A percentile compares a stretch with the other conserved stretches of the same genome.
phyloP scores from a whole-genome alignment of 2,797 vertebrate genomes.

The Loriculus beryllinus region DNA sequence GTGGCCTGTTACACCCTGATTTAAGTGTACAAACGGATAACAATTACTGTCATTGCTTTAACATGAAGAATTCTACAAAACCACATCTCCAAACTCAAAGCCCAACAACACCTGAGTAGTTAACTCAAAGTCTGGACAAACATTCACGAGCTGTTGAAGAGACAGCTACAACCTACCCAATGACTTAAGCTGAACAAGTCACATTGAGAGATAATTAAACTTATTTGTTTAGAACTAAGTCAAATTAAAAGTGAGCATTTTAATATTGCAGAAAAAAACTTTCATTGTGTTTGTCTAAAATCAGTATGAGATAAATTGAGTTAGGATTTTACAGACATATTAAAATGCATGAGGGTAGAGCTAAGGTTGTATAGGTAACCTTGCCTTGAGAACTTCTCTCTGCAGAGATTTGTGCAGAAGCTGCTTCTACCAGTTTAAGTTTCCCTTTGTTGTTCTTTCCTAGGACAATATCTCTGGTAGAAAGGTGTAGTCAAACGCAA shows the following conservation, averaged over 20 bases:
- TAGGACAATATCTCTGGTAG: neutral
- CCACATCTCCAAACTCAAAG: neutral
- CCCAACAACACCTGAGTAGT: rapidly evolving
- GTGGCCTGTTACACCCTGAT: neutral
- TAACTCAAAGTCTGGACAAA: neutral
- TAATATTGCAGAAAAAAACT: neutral
- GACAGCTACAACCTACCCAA: neutral
- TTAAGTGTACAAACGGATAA: neutral
- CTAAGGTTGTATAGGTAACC: rapidly evolving
- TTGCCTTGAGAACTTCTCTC: neutral
- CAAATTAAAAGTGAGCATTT: neutral
- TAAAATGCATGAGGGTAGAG: neutral
- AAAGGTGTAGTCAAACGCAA: conserved; percentile 11
- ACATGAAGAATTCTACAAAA: neutral
- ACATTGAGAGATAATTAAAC: rapidly evolving
- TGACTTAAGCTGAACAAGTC: neutral
- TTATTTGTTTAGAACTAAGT: neutral
- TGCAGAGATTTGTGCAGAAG: neutral
- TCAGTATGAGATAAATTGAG: neutral
- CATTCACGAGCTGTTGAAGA: rapidly evolving
- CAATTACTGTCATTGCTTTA: neutral
- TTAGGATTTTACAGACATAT: neutral
- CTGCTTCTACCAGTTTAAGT: neutral
- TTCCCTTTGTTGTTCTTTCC: neutral
- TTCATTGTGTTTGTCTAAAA: neutral